Conservation (phyloP, 2,113 vertebrate species). For the Cheilinus undulatus region DNA sequence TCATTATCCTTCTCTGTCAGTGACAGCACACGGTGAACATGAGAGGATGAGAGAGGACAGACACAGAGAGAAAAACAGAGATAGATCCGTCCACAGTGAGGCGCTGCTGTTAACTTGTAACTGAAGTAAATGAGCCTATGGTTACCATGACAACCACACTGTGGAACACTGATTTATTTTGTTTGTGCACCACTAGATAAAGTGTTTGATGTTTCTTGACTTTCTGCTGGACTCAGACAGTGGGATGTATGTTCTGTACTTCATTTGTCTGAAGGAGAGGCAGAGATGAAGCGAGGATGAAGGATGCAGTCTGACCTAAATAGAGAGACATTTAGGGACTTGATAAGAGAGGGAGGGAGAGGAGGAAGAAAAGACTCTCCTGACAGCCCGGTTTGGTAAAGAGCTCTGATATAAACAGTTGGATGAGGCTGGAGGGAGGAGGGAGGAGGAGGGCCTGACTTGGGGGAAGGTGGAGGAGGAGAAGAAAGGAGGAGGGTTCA, state of each 20-base stretch:
- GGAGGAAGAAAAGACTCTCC: not conserved
- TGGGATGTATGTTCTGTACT: not conserved
- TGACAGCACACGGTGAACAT: constrained; percentile 13
- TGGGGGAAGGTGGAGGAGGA: constrained; percentile 35
- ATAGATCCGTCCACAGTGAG: constrained; percentile 14
- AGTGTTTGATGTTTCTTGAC: not conserved
- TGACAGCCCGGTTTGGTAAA: constrained; percentile 32
- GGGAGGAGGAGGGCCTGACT: constrained; percentile 16
- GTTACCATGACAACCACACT: constrained; percentile 39
- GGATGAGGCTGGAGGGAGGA: not conserved
- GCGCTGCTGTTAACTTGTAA: constrained; percentile 20
- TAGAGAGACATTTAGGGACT: constrained; percentile 8
- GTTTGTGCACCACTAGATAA: not conserved
- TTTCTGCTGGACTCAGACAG: not conserved
- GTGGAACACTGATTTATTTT: not conserved
- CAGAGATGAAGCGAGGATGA: not conserved
- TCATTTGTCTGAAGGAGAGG: not conserved
- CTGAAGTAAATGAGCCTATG: not conserved
- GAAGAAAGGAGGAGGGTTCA: constrained; percentile 33
- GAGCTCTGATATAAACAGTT: constrained; percentile 31
- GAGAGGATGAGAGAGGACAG: not conserved
- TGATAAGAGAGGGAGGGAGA: not conserved
- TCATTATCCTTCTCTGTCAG: constrained; percentile 35
- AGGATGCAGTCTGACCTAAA: not conserved
- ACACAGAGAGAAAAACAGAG: not conserved